These are phyloP conservation scores for Redunca redunca DNA, from an alignment of 2,113 vertebrate genomes.

Conservation along the genomic window DNA sequence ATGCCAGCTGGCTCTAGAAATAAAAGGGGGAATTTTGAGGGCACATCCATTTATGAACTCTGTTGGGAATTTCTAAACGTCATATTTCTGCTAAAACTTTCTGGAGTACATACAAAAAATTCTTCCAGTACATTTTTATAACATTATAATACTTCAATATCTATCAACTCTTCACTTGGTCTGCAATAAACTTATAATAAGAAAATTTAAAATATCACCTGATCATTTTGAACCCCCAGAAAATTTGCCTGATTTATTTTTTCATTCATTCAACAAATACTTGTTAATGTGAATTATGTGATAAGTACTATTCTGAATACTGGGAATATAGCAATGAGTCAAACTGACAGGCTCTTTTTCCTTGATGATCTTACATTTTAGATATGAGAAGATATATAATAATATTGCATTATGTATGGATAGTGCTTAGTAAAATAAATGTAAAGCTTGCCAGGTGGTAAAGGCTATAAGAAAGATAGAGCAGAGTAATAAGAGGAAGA, in stretches of 20 bases:
- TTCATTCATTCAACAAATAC: background rate
- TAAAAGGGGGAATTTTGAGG: background rate
- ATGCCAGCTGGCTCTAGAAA: background rate
- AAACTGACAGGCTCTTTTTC: background rate
- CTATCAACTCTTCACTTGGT: background rate
- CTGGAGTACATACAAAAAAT: background rate
- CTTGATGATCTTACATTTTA: background rate
- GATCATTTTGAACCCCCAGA: background rate
- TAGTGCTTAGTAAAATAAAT: background rate
- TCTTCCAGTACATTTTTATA: background rate
- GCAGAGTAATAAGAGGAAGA: background rate
- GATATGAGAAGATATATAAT: background rate
- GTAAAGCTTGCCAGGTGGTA: background rate
- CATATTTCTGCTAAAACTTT: background rate
- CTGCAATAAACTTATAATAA: background rate
- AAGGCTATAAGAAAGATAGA: background rate
- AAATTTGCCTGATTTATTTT: background rate
- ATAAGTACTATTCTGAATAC: background rate
- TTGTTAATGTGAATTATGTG: background rate
- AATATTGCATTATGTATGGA: background rate
- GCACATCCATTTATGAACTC: background rate
- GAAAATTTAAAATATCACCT: background rate
- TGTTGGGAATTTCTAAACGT: background rate
- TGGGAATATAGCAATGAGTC: background rate
- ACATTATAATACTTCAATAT: background rate